Base-by-base conservation (phyloP, 2,113 vertebrate genomes). In the Muscicapa adusta region DNA sequence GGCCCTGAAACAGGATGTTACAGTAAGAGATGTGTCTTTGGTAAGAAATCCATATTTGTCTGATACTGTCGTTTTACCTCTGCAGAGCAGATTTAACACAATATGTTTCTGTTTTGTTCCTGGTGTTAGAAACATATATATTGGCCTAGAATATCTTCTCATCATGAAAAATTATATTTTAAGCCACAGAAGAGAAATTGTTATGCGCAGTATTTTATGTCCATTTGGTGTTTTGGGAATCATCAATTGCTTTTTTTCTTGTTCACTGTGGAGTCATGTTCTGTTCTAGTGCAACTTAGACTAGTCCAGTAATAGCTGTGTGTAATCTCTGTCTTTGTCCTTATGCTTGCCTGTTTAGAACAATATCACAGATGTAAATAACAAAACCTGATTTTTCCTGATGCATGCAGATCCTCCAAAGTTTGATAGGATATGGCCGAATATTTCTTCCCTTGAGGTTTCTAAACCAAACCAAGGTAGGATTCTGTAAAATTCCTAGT, bases 381-480 rank as follows among this genome's bases (percentile, higher is more conserved):
- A 99, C 98, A 98, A 98, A 98, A 98, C 97, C 98, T 99, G 98
- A 98, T 99, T 99, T 99, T 98, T 99, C 98, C 98, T 97, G 98
- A 98, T 98, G 98, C 98, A 98, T 98, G 98, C 99, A 99, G 99
- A 92, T 97, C 97, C 97, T 98, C 97, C 98, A 96, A 98, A 98
- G 98, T 98, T 97, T 98, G 97, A 98, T 98, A 98, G 98, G 97
- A 98, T 99, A 98, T 99, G 98, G 98, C 99, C 98, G 98, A 99
- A 99, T 98, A 98, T 99, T 97, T 99, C 99, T 97, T 99, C 99
- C 97, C 99, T 99, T 99, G 99, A 99, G 98, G 99, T 99, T 98
- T 99, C 99, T 99, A 99, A 99, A 98, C 98, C 98, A 99, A 99
- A 99, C 98, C 98, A 99, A 99, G 99, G 99, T 99, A 99, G 99